Evolutionary conservation across 2,113 vertebrate genomes (phyloP), one percentile per base, ranked within the genome.

Genomic region (Cololabis saira): DNA sequence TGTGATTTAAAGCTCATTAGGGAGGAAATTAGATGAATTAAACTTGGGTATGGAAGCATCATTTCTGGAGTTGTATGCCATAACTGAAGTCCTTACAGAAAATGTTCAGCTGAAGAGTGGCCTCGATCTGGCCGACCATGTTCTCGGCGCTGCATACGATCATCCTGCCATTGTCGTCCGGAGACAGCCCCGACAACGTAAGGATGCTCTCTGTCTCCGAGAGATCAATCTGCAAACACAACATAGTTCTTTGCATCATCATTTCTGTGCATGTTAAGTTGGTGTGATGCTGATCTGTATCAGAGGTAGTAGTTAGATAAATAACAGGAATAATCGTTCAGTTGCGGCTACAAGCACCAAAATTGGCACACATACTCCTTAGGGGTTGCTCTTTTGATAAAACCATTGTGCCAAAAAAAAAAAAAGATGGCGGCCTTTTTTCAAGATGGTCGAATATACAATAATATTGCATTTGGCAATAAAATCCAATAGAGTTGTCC

Each of bases 131-230:
- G 85, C 97, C 97, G 43, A 97, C 97, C 81, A 94, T 93, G 90
- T 99, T 99, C 93, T 99, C 97, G 15, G 95, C 97, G 66, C 94
- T 91, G 71, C 98, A 99, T 40, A 93, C 88, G 79, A 99, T 94
- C 78, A 92, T 91, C 70, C 92, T 91, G 58, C 95, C 95, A 3
- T 96, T 98, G 90, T 99, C 97, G 58, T 93, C 88, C 13, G 94
- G 94, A 45, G 96, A 98, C 81, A 98, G 93, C 50, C 94, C 95
- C 66, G 89, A 94, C 86, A 99, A 89, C 64, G 90, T 94, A 82
- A 99, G 90, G 16, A 83, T 94, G 76, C 92, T 95, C 80, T 93
- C 84, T 15, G 84, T 93, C 33, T 92, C 93, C 67, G 80, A 87
- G 40, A 84, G 88, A 37, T 96, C 93, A 62, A 88, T 92, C 96